These are phyloP conservation scores for Tetrapedia diversipes DNA, from an alignment of 2,888 invertebrate genomes.

Conservation along the genomic window DNA sequence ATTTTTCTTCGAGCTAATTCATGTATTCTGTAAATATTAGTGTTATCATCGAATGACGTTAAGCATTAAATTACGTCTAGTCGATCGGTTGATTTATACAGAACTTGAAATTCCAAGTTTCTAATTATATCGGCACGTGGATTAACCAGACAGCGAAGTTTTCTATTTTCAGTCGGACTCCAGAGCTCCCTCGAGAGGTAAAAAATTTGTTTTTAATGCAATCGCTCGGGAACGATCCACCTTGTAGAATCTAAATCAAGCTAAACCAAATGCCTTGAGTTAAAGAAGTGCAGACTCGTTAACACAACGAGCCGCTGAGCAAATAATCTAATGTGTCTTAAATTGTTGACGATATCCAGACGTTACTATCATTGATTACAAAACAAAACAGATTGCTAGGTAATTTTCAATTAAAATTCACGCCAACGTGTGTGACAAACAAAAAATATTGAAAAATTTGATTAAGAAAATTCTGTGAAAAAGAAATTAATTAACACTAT, in stretches of 20 bases:
- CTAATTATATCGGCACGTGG: constrained; percentile 11
- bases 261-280: constrained; percentile 21
- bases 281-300: constrained; percentile 26
- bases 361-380: background rate
- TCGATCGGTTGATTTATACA: background rate
- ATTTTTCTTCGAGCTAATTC: too few relatives aligned
- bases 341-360: background rate
- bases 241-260: constrained; percentile 16
- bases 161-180: constrained; percentile 55
- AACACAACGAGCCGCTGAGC: constrained; percentile 26
- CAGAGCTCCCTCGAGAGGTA: constrained; percentile 33
- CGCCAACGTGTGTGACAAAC: too few relatives aligned
- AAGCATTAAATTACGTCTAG: background rate
- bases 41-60: background rate
- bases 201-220: constrained; percentile 61
- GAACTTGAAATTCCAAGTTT: constrained; percentile 1
- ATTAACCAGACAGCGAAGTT: constrained; percentile 45
- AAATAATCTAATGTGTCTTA: constrained; percentile 11
- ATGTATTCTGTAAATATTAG: too few relatives aligned
- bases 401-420: too few relatives aligned
- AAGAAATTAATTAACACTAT: too few relatives aligned
- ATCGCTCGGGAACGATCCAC: constrained; percentile 8
- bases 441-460: too few relatives aligned
- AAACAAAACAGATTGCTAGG: background rate
- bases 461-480: too few relatives aligned